Percentiles rank a stretch among this genome's conserved stretches.
These are phyloP conservation scores for Ruditapes philippinarum DNA, from an alignment of 1,140 invertebrate species.

Conservation along the genomic window DNA sequence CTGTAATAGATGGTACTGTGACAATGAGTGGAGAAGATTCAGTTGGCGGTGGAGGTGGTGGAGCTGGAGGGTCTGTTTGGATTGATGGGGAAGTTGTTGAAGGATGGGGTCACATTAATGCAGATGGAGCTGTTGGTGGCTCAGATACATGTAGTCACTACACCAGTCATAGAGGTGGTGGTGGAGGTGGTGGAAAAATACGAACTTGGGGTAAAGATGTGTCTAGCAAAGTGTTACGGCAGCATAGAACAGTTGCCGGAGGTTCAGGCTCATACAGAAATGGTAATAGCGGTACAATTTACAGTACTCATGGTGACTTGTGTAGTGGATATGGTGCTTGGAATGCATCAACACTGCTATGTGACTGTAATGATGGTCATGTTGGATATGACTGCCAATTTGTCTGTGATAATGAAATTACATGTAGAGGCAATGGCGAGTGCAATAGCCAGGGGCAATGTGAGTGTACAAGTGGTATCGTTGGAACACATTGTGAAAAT, in stretches of 20 bases:
- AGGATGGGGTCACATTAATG: constrained; percentile 76
- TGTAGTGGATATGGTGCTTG: constrained; percentile 75
- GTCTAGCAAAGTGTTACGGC: constrained; percentile 72
- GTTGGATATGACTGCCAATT: constrained; percentile 78
- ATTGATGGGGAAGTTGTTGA: constrained; percentile 74
- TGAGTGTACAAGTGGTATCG: constrained; percentile 73
- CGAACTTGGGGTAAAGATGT: constrained; percentile 68
- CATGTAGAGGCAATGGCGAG: constrained; percentile 72
- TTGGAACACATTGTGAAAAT: constrained; percentile 76
- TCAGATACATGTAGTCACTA: constrained; percentile 41
- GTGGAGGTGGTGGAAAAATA: constrained; percentile 77
- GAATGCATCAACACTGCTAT: constrained; percentile 54
- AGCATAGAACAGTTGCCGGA: constrained; percentile 62
- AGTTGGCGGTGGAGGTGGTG: constrained; percentile 73
- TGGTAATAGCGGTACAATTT: constrained; percentile 61
- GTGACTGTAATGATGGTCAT: constrained; percentile 71
- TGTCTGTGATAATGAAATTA: constrained; percentile 58
- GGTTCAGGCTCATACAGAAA: constrained; percentile 27
- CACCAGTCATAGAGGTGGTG: constrained; percentile 70
- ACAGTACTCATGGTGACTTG: constrained; percentile 28
- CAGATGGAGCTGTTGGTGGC: constrained; percentile 67
- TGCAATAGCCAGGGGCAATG: constrained; percentile 75
- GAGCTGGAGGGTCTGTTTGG: constrained; percentile 79
- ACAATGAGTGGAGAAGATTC: constrained; percentile 64
- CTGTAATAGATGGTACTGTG: constrained; percentile 73